phyloP scores from a whole-genome alignment of 2,797 vertebrate species.

The Cyprinodon diabolis region DNA sequence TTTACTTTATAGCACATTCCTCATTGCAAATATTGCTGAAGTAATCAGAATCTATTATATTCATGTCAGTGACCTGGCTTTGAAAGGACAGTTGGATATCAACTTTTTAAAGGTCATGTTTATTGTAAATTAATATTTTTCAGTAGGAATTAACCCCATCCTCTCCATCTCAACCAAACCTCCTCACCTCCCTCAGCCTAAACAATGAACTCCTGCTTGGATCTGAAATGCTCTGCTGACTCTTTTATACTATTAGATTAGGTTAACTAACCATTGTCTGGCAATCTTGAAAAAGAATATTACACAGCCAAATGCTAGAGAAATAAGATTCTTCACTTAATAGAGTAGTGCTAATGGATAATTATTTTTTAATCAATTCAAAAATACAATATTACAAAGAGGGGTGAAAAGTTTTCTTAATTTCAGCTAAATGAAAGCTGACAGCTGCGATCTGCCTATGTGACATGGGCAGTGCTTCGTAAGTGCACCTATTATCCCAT shows the following conservation, averaged over 20 bases:
- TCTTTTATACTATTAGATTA: constrained; percentile 31
- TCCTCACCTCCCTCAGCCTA: background rate
- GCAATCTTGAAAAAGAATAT: constrained; percentile 35
- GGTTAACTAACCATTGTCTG: constrained; percentile 21
- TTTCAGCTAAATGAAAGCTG: constrained; percentile 40
- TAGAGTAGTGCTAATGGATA: constrained; percentile 33
- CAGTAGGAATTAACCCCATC: background rate
- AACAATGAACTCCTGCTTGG: constrained; percentile 50
- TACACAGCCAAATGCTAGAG: constrained; percentile 32
- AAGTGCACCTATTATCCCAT: constrained; percentile 31
- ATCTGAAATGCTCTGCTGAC: constrained; percentile 52
- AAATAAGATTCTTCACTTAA: constrained; percentile 36
- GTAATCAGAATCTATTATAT: background rate
- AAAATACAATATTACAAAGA: constrained; percentile 31
- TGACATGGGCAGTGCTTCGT: constrained; percentile 42
- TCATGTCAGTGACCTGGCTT: background rate
- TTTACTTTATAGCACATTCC: too few relatives aligned
- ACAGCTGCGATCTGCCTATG: constrained; percentile 46
- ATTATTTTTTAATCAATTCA: constrained; percentile 53
- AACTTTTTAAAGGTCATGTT: background rate
- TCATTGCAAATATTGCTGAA: background rate
- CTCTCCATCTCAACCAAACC: constrained; percentile 27
- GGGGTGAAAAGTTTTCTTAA: constrained; percentile 25
- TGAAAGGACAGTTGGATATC: background rate
- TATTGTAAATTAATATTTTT: background rate